Evolutionary conservation across 1,140 invertebrate species (phyloP), one percentile per base, ranked within the genome.

Genomic region (Pentalonia nigronervosa): DNA sequence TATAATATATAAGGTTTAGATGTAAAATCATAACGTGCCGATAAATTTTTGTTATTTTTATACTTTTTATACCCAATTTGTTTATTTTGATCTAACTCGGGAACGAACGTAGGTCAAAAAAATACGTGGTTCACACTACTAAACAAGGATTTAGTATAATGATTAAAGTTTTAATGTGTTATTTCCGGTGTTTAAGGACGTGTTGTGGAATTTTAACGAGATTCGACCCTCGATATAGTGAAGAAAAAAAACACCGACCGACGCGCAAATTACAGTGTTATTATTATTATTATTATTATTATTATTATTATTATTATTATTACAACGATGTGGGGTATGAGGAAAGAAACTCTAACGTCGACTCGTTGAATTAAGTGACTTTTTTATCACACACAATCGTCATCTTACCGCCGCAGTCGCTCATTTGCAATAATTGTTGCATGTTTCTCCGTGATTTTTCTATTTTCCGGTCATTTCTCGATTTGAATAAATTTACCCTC

Each of bases 161-260:
- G 47, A 88, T 88, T 88, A 88, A 88, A 48, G 86, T 88, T 48
- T 48, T 88, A 88, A 88, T 88, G 86, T 48, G 86, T 88, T 88
- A 88, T 88, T 48, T 88, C 86, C 86, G 86, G 47, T 88, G 47
- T 88, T 88, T 48, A 41, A 47, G 47, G 47, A 88, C 47, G 86
- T 88, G 86, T 47, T 50, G 86, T 88, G 30, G 86, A 88, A 88
- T 88, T n/a, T 48, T 88, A 88, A 88, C 30, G 47, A 88, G 86
- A 88, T 50, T 88, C 86, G 30, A 87, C 47, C 25, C 86, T n/a
- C 45, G 86, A 48, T 47, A 87, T 11, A 84, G 21, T 1, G 41
- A 45, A 48, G 7, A 50, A 88, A 47, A 86, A 88, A 48, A 88
- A 88, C 25, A n/a, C 47, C n/a, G 86, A n/a, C 86, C 47, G 17